phyloP scores from a whole-genome alignment of 53 echinoderm and acorn worm species.

The Stichopus horrens region DNA sequence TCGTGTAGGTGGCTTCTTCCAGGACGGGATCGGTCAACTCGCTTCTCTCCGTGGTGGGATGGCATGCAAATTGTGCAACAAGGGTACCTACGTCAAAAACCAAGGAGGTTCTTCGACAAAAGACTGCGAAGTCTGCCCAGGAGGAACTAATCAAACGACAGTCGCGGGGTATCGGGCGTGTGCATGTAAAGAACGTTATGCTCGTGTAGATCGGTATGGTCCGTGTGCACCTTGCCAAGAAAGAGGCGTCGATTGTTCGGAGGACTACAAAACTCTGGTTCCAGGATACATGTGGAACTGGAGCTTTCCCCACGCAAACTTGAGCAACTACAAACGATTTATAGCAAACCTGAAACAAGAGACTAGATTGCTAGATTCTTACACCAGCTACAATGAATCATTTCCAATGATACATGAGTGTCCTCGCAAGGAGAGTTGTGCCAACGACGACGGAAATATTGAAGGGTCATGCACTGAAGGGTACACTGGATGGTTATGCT shows the following conservation, averaged over 20 bases:
- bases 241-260: not conserved
- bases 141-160: constrained; percentile 9
- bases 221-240: not conserved
- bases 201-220: constrained; percentile 21
- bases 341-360: constrained; percentile 2
- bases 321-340: constrained; percentile 22
- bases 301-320: constrained; percentile 9
- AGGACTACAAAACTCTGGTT: not conserved
- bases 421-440: constrained; percentile 27
- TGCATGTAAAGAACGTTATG: not conserved
- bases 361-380: not conserved
- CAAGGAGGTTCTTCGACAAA: not conserved
- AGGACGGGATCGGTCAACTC: not conserved
- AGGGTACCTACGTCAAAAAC: constrained; percentile 8
- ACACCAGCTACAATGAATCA: not conserved
- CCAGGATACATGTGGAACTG: constrained; percentile 26
- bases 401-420: constrained; percentile 3
- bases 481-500: constrained; percentile 38
- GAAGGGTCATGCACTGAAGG: constrained; percentile 12
- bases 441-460: not conserved
- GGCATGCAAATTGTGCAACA: constrained; percentile 6
- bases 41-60: not conserved
- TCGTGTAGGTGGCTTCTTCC: constrained; percentile 13
- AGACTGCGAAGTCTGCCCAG: not conserved
- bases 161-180: constrained; percentile 22